Conservation (phyloP, 2,888 invertebrate species). For the Serripes groenlandicus region DNA sequence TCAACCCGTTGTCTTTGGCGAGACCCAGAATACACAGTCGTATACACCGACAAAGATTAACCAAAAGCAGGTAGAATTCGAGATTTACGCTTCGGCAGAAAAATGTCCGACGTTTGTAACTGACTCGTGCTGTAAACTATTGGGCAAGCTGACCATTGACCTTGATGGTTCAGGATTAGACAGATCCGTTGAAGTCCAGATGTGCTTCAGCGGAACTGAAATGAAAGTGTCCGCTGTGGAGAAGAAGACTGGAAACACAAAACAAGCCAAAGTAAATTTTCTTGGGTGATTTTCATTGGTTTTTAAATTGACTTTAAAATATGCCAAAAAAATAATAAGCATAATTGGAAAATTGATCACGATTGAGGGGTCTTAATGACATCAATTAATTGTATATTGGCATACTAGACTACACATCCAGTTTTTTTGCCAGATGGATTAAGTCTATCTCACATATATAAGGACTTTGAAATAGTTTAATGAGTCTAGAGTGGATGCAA, state of each 20-base stretch:
- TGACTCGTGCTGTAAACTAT: constrained; percentile 44
- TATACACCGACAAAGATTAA: constrained; percentile 47
- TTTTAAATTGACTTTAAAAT: too few relatives aligned
- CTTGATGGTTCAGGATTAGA: constrained; percentile 37
- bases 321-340: too few relatives aligned
- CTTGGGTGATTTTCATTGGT: too few relatives aligned
- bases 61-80: constrained; percentile 36
- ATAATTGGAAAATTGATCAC: too few relatives aligned
- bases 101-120: constrained; percentile 48
- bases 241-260: constrained; percentile 31
- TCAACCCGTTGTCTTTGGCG: constrained; percentile 50
- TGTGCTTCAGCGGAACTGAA: constrained; percentile 69
- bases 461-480: too few relatives aligned
- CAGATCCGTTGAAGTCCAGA: constrained; percentile 50
- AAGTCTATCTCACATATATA: too few relatives aligned
- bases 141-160: constrained; percentile 53
- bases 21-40: constrained; percentile 35
- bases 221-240: constrained; percentile 61
- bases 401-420: too few relatives aligned
- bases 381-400: too few relatives aligned
- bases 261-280: constrained; percentile 60
- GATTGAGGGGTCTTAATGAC: too few relatives aligned
- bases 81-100: constrained; percentile 54
- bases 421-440: too few relatives aligned
- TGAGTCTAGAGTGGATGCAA: too few relatives aligned